These are phyloP conservation scores for Columba janthina DNA, from an alignment of 2,113 vertebrate genomes.

Conservation along the genomic window DNA sequence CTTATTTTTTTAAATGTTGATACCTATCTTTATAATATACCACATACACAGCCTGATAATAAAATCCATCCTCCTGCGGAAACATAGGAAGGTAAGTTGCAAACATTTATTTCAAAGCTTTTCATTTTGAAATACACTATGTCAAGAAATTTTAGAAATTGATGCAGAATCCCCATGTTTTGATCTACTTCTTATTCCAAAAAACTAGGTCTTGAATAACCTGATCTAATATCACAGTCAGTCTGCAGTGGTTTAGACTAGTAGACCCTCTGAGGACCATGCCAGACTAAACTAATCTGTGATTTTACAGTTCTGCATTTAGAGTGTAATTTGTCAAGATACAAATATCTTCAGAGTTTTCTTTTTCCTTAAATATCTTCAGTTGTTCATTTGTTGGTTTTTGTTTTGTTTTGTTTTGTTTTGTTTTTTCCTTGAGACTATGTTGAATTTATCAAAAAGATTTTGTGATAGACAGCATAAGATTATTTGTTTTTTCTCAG, in stretches of 20 bases:
- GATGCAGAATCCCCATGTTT: background rate
- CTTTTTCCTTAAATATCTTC: background rate
- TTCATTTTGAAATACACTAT: background rate
- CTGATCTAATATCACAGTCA: background rate
- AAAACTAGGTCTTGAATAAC: background rate
- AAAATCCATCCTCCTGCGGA: background rate
- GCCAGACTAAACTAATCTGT: background rate
- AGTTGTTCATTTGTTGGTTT: too few species aligned
- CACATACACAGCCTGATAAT: background rate
- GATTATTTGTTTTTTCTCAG: background rate
- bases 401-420: too few species aligned
- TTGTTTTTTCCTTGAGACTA: background rate
- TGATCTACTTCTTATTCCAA: background rate
- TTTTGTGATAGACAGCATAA: background rate
- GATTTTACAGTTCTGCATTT: background rate
- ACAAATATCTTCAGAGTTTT: background rate
- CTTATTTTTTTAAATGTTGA: background rate
- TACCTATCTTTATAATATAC: background rate
- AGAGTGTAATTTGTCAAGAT: background rate
- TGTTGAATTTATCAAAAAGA: background rate
- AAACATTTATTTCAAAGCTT: background rate
- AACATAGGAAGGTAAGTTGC: background rate
- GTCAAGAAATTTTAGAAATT: background rate
- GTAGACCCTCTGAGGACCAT: background rate
- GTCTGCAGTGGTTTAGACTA: background rate